These are phyloP conservation scores for Coracias cyanogaster DNA, from an alignment of 2,797 vertebrate species.

Conservation along the genomic window DNA sequence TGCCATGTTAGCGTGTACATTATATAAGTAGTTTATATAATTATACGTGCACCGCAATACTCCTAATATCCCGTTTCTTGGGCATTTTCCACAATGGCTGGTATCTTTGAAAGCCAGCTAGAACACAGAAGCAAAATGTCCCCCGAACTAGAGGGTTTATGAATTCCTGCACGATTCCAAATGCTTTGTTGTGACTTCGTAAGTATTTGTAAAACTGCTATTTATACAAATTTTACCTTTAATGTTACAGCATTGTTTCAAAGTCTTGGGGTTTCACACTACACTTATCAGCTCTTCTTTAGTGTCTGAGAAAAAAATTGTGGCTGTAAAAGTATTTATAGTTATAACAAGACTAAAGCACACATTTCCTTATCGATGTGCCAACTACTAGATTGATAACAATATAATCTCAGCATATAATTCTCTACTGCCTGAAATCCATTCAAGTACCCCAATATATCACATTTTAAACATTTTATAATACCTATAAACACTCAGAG, in stretches of 20 bases:
- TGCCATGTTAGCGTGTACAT: background rate
- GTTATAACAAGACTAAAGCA: slow-evolving; percentile 55
- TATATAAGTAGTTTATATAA: accelerated
- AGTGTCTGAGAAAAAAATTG: slow-evolving; percentile 28
- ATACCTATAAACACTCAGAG: slow-evolving; percentile 75
- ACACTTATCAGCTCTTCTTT: background rate
- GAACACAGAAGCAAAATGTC: background rate
- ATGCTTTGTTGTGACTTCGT: background rate
- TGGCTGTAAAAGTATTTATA: background rate
- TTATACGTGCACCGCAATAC: background rate
- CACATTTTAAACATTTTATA: slow-evolving; percentile 79
- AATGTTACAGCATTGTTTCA: background rate
- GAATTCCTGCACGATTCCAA: background rate
- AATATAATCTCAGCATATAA: slow-evolving; percentile 72
- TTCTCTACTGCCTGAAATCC: slow-evolving; percentile 74
- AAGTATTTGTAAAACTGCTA: background rate
- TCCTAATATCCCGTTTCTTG: background rate
- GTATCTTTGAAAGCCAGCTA: background rate
- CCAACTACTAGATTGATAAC: slow-evolving; percentile 69
- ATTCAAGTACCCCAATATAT: slow-evolving; percentile 74
- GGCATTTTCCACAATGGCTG: background rate
- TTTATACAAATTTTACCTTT: background rate
- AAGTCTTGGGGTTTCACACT: background rate
- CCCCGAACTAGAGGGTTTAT: background rate
- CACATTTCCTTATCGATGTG: slow-evolving; percentile 57